phyloP scores from a whole-genome alignment of 2,888 invertebrate genomes.

The Drosophila leonis region DNA sequence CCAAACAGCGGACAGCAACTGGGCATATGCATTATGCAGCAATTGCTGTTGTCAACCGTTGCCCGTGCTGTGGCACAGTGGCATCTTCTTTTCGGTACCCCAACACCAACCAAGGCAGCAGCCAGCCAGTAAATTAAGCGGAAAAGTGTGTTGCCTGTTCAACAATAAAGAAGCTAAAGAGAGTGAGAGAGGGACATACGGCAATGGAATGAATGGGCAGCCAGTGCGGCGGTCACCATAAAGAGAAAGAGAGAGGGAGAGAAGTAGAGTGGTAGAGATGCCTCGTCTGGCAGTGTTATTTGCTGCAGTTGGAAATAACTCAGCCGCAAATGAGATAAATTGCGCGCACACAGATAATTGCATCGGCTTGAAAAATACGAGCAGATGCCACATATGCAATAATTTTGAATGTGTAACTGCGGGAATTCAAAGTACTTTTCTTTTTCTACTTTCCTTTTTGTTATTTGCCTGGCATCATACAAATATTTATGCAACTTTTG shows the following conservation, averaged over 20 bases:
- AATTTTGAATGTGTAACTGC: constrained; percentile 39
- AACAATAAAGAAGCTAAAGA: constrained; percentile 46
- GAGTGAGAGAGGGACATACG: constrained; percentile 12
- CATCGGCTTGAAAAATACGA: constrained; percentile 38
- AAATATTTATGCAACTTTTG: constrained; percentile 53
- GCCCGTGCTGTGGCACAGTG: constrained; percentile 26
- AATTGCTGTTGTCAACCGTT: constrained; percentile 73
- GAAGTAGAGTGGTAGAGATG: background rate
- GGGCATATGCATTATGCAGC: constrained; percentile 73
- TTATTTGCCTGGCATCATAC: background rate
- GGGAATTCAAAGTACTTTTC: constrained; percentile 19
- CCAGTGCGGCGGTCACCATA: background rate
- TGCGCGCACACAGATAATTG: constrained; percentile 81
- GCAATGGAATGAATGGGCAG: background rate
- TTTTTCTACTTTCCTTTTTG: background rate
- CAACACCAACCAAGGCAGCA: constrained; percentile 57
- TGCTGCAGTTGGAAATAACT: constrained; percentile 81
- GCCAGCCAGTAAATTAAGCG: constrained; percentile 81
- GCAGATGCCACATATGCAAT: constrained; percentile 55
- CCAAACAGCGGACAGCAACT: constrained; percentile 6
- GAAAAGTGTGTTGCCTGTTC: constrained; percentile 74
- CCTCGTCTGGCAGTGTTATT: constrained; percentile 54
- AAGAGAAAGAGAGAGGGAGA: too few relatives aligned
- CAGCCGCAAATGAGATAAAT: constrained; percentile 84
- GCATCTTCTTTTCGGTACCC: constrained; percentile 32